These are phyloP conservation scores for Drosophila nr. perissopoda DNA, from an alignment of 2,888 invertebrate species.

Conservation along the genomic window DNA sequence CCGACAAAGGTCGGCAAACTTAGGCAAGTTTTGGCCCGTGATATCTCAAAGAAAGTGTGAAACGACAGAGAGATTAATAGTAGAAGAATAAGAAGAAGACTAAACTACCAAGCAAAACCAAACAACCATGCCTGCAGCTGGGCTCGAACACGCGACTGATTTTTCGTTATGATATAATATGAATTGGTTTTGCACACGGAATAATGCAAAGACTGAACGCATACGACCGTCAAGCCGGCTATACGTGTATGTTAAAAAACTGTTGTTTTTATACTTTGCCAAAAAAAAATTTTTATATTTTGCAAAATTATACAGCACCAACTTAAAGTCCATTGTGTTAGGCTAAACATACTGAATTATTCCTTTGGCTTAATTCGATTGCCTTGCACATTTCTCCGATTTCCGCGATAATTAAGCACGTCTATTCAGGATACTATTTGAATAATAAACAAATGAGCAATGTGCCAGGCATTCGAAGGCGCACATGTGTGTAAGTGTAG, in stretches of 20 bases:
- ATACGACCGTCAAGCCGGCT: background rate
- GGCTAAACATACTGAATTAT: background rate
- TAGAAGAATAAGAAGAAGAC: no score
- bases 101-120: no score
- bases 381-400: background rate
- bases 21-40: no score
- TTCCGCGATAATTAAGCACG: conserved; percentile 30
- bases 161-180: no score
- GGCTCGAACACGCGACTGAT: no score
- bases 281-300: background rate
- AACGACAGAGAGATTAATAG: no score
- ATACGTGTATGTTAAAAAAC: background rate
- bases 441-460: conserved; percentile 24
- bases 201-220: no score
- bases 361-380: background rate
- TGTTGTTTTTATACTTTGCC: background rate
- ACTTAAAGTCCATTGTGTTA: background rate
- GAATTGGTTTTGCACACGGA: no score
- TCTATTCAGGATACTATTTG: conserved; percentile 23
- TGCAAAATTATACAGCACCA: background rate
- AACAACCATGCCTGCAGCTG: no score
- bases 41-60: no score
- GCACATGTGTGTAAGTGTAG: background rate
- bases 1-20: no score
- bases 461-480: conserved; percentile 7